Percentiles rank a stretch among this genome's conserved stretches.
Evolutionary conservation across 1,140 invertebrate species (phyloP).

Genomic region (Panagrolaimus sp.): DNA sequence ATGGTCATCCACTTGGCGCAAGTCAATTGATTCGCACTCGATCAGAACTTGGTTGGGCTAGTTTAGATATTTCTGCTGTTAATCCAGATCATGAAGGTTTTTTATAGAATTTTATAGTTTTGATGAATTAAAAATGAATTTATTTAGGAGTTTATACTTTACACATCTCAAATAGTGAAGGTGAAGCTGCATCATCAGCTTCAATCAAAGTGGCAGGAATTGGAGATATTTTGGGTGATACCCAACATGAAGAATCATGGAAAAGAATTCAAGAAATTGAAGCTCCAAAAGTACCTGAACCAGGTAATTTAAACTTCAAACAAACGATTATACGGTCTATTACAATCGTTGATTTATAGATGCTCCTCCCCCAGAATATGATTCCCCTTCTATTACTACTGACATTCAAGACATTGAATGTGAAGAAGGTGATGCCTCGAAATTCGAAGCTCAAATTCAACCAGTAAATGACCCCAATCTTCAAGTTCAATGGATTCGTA

Average conservation of each 20-base stretch:
- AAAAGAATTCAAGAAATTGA: constrained; percentile 50
- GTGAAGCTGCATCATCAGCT: constrained; percentile 66
- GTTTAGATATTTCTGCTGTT: constrained; percentile 46
- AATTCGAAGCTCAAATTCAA: constrained; percentile 46
- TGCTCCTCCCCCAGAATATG: constrained; percentile 49
- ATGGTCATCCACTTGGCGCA: constrained; percentile 52
- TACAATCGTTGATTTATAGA: constrained; percentile 28
- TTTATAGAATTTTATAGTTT: not conserved
- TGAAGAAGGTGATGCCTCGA: constrained; percentile 47
- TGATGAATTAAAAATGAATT: not conserved
- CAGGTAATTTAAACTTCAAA: constrained; percentile 16
- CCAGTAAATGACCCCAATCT: constrained; percentile 89
- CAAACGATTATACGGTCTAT: too few species aligned
- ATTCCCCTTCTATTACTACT: constrained; percentile 41
- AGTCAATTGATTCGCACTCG: constrained; percentile 48
- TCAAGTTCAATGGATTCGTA: constrained; percentile 93
- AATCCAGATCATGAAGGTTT: constrained; percentile 52
- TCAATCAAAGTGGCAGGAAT: constrained; percentile 70
- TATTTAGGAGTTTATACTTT: constrained; percentile 44
- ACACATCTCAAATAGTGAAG: constrained; percentile 54
- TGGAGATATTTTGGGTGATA: constrained; percentile 52
- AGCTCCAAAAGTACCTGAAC: constrained; percentile 41
- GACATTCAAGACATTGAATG: constrained; percentile 53
- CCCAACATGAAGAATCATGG: constrained; percentile 54
- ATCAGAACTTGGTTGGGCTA: constrained; percentile 54